Percentiles rank a stretch among this genome's conserved stretches.
These are phyloP conservation scores for Limenitis camilla DNA, from an alignment of 2,888 invertebrate genomes.

Conservation along the genomic window DNA sequence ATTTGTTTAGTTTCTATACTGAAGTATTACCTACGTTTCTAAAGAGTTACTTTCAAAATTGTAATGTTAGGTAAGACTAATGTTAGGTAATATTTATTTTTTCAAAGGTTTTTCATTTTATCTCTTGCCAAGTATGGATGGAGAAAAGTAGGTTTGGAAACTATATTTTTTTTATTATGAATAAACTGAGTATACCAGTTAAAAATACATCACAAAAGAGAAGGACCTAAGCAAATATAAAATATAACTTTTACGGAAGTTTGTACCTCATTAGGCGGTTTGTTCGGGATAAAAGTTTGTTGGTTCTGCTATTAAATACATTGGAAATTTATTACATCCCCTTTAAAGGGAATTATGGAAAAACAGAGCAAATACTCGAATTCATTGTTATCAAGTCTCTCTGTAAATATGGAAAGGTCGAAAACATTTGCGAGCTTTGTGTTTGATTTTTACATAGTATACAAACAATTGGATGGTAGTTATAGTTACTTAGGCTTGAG, in stretches of 20 bases:
- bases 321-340: conserved; percentile 1
- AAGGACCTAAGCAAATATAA: conserved; percentile 6
- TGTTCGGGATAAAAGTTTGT: conserved; percentile 12
- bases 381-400: not conserved
- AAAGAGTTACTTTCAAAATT: no score
- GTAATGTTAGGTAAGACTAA: no score
- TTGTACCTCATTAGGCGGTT: conserved; percentile 14
- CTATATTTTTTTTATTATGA: no score
- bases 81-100: no score
- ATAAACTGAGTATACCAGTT: conserved; percentile 3
- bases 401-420: not conserved
- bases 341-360: not conserved
- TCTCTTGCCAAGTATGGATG: no score
- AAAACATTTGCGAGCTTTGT: not conserved
- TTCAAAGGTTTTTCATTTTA: no score
- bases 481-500: no score
- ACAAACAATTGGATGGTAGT: not conserved
- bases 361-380: not conserved
- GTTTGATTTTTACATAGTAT: not conserved
- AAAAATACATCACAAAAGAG: conserved; percentile 7
- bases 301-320: conserved; percentile 6
- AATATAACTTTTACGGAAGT: conserved; percentile 8
- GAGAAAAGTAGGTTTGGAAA: no score
- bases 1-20: no score
- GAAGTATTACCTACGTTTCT: no score